Conservation (phyloP, 1,140 invertebrate species). For the Drosophila neocordata region DNA sequence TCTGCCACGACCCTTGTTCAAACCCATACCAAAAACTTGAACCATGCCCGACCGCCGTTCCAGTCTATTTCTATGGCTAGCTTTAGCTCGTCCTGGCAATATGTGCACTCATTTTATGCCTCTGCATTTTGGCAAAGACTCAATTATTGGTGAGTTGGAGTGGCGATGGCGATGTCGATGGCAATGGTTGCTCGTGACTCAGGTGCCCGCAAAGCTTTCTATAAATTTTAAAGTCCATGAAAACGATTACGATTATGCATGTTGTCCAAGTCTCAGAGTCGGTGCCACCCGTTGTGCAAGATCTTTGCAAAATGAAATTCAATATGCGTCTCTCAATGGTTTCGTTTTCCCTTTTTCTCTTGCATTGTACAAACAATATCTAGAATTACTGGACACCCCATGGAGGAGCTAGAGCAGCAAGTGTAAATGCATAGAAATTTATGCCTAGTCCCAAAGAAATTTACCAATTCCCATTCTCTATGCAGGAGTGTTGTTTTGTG, state of each 20-base stretch:
- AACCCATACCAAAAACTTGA: constrained; percentile 21
- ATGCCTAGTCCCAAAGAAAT: constrained; percentile 32
- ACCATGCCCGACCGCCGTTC: constrained; percentile 27
- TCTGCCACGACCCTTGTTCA: constrained; percentile 35
- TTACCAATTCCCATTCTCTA: neutral
- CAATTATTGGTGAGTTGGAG: constrained; percentile 68
- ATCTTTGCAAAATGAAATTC: constrained; percentile 67
- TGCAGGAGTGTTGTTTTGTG: constrained; percentile 1
- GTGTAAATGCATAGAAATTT: constrained; percentile 43
- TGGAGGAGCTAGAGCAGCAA: constrained; percentile 20
- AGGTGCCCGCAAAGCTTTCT: constrained; percentile 74
- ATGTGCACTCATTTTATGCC: constrained; percentile 71
- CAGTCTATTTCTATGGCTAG: neutral
- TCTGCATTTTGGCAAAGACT: constrained; percentile 70
- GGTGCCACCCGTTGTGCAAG: constrained; percentile 36
- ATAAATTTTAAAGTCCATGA: constrained; percentile 65
- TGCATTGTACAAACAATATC: constrained; percentile 52
- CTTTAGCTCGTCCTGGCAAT: constrained; percentile 45
- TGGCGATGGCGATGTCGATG: constrained; percentile 35
- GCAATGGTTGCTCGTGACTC: constrained; percentile 39
- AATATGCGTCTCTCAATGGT: constrained; percentile 47
- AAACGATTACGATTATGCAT: constrained; percentile 80
- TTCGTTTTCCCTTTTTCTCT: constrained; percentile 31
- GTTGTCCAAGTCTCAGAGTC: constrained; percentile 36
- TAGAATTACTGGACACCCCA: constrained; percentile 30